phyloP scores from a whole-genome alignment of 2,888 invertebrate species.

The Metallyticus violacea region DNA sequence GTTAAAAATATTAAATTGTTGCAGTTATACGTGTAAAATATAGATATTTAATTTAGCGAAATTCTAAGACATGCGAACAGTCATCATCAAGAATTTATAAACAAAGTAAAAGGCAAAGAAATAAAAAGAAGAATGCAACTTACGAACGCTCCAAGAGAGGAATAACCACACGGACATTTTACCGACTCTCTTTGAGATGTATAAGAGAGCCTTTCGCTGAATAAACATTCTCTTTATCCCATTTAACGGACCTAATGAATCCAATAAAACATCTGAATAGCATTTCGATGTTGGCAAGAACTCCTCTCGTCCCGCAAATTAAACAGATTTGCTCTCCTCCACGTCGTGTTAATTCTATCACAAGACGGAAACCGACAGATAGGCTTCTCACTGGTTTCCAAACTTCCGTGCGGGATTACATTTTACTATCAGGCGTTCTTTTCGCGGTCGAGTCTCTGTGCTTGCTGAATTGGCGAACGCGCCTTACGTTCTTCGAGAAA shows the following conservation, averaged over 20 bases:
- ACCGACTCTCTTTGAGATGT: background rate
- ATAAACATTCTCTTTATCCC: slow-evolving; percentile 19
- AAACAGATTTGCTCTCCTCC: slow-evolving; percentile 2
- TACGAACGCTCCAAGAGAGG: background rate
- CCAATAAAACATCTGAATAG: slow-evolving; percentile 19
- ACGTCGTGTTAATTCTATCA: slow-evolving; percentile 1
- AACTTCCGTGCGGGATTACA: background rate
- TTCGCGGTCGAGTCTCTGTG: too few species aligned
- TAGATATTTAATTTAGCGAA: too few species aligned
- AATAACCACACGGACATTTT: background rate
- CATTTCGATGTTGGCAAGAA: slow-evolving; percentile 15
- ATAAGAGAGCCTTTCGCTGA: slow-evolving; percentile 1
- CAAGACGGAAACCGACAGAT: background rate
- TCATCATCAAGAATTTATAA: too few species aligned
- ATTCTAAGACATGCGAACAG: too few species aligned
- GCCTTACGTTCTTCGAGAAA: too few species aligned
- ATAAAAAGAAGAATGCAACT: too few species aligned
- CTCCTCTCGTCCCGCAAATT: background rate
- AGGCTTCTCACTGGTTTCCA: background rate
- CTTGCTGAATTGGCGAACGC: too few species aligned
- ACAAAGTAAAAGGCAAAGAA: background rate
- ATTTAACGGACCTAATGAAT: slow-evolving; percentile 17
- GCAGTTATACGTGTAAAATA: too few species aligned
- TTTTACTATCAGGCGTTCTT: background rate
- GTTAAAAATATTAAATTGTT: too few species aligned